Evolutionary conservation across 2,888 invertebrate species (phyloP).

Genomic region (Torymus texanus): DNA sequence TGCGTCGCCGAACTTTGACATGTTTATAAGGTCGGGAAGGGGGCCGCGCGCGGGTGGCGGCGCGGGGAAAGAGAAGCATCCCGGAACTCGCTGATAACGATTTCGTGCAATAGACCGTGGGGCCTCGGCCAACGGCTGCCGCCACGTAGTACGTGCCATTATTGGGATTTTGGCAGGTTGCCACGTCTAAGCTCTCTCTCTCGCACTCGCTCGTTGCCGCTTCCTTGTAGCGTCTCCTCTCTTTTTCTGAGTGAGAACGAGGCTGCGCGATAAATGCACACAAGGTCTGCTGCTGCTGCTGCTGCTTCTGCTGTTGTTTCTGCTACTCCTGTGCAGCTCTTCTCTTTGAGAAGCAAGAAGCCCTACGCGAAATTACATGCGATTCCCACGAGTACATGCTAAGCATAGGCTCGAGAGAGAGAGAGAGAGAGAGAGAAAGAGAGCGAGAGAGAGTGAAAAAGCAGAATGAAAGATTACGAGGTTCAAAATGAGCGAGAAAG

Average conservation of each 20-base stretch:
- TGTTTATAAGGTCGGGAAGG: conserved; percentile 43
- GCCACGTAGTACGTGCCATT: conserved; percentile 60
- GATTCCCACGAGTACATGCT: conserved; percentile 35
- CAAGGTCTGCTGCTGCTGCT: conserved; percentile 12
- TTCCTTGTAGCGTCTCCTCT: background rate
- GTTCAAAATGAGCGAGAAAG: background rate
- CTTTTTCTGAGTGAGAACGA: conserved; percentile 11
- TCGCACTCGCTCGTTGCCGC: background rate
- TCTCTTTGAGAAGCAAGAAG: conserved; percentile 21
- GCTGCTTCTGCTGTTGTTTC: too few relatives aligned
- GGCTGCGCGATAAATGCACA: conserved; percentile 35
- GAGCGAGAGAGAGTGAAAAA: background rate
- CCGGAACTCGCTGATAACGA: conserved; percentile 58
- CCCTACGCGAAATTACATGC: conserved; percentile 26
- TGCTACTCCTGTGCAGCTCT: background rate
- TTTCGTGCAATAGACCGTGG: conserved; percentile 57
- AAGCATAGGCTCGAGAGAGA: conserved; percentile 2
- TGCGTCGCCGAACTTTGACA: conserved; percentile 40
- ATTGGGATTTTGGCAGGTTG: conserved; percentile 61
- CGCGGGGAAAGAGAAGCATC: conserved; percentile 10
- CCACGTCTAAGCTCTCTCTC: conserved; percentile 45
- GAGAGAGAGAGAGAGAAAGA: background rate
- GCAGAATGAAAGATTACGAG: background rate
- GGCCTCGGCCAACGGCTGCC: conserved; percentile 54
- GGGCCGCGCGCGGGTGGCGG: background rate